phyloP scores from a whole-genome alignment of 2,797 vertebrate species.

The Lemur catta region DNA sequence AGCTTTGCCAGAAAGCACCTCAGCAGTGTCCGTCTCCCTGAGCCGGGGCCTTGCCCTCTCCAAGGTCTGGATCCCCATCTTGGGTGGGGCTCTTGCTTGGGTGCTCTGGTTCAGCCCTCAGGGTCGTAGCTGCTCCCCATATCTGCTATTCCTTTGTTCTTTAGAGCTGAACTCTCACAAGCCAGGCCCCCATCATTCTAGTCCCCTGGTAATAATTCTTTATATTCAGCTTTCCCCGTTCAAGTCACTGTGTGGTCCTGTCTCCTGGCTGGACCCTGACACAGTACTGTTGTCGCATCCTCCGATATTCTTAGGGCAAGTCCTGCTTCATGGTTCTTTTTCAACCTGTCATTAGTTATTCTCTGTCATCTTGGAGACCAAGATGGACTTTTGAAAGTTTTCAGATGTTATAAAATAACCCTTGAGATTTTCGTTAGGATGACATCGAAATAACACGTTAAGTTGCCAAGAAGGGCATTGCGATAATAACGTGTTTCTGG shows the following conservation, averaged over 20 bases:
- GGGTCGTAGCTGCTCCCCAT: background rate
- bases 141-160: background rate
- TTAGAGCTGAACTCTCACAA: background rate
- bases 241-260: background rate
- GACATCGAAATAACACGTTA: background rate
- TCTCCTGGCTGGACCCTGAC: background rate
- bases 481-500: background rate
- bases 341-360: background rate
- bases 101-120: background rate
- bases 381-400: background rate
- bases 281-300: background rate
- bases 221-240: background rate
- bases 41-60: background rate
- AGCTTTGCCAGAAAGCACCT: background rate
- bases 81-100: background rate
- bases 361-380: background rate
- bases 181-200: background rate
- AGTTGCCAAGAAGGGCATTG: background rate
- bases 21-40: background rate
- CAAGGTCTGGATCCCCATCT: no score
- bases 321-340: background rate
- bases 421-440: background rate
- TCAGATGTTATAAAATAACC: background rate
- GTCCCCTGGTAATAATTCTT: background rate
- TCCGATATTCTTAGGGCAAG: background rate